Base-by-base conservation (phyloP, 2,113 vertebrate genomes). In the Cephalopholis sonnerati region DNA sequence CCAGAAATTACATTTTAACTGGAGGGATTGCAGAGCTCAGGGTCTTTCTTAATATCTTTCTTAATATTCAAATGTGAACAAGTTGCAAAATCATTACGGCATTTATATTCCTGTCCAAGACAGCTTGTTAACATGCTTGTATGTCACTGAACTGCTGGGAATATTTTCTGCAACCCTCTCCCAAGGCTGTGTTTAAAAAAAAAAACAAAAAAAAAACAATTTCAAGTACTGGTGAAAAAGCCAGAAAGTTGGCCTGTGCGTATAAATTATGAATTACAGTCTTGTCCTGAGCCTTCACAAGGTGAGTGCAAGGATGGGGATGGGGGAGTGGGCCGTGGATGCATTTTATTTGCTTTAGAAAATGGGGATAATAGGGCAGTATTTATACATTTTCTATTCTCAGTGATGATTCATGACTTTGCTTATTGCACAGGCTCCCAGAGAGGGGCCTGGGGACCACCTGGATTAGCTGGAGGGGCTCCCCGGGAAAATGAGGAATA, bases 251-350 rank as follows among this genome's bases (percentile, higher is more conserved):
- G 80, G 70, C 65, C 87, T 59, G 72, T 53, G 15, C 69, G 17
- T 81, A 63, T 91, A 80, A 90, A 94, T 92, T 84, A 91, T 90
- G 44, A 83, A 90, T 86, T 32, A 81, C 79, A 74, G 72, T 62
- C 67, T 82, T 82, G 78, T 85, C 74, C 88, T 44, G 77, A 78
- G 85, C 29, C 53, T 66, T 83, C 70, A 74, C 83, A 87, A 90
- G 68, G 89, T 88, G 86, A 86, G 74, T 78, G 58, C 83, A 87
- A 88, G 73, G 69, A 79, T 82, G 82, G 46, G 7, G 24, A 25
- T 18, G 75, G 54, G 54, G 22, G 41, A 82, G 59, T 1, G 16
- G 48, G 39, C 50, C 27, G 27, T 17, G 7, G 46, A 68, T 76
- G 51, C 39, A 29, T 79, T 84, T 68, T 77, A 50, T 90, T 87